Percentiles rank a stretch among this genome's conserved stretches.
These are phyloP conservation scores for Endotricha flammealis DNA, from an alignment of 2,888 invertebrate species.

Conservation along the genomic window DNA sequence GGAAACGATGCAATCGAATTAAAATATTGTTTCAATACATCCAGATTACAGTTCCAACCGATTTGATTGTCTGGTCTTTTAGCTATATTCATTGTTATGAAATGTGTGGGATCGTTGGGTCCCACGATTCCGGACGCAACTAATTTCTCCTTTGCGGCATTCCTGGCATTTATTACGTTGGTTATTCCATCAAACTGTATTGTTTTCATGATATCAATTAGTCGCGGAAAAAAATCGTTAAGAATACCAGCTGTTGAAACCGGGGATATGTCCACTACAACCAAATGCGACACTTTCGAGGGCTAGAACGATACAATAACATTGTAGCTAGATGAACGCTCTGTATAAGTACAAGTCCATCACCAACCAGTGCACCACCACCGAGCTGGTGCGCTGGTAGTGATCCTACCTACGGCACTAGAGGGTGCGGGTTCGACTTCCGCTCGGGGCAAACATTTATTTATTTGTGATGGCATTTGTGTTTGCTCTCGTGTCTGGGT, in stretches of 20 bases:
- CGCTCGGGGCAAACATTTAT: too few relatives aligned
- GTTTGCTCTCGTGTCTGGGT: too few relatives aligned
- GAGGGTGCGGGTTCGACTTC: too few relatives aligned
- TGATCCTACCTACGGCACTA: too few relatives aligned
- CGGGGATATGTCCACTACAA: constrained; percentile 85
- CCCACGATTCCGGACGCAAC: constrained; percentile 29
- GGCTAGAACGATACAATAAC: constrained; percentile 57
- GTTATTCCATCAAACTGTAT: constrained; percentile 73
- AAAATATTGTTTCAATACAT: constrained; percentile 34
- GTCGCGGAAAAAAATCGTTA: constrained; percentile 72
- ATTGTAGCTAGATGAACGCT: too few relatives aligned
- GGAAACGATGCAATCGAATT: constrained; percentile 44
- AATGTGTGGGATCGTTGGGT: constrained; percentile 27
- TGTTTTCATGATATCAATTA: constrained; percentile 74
- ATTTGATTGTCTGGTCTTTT: constrained; percentile 27
- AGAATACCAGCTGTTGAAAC: constrained; percentile 69
- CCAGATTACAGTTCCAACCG: constrained; percentile 50
- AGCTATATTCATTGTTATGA: constrained; percentile 48
- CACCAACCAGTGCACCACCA: too few relatives aligned
- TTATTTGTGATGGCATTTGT: too few relatives aligned
- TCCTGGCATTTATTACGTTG: constrained; percentile 79
- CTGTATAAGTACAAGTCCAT: too few relatives aligned
- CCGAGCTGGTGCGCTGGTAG: too few relatives aligned
- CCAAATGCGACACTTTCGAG: constrained; percentile 74
- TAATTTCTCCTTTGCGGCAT: constrained; percentile 41